Evolutionary conservation across 1,140 invertebrate genomes (phyloP).

Genomic region (Euura lappo): DNA sequence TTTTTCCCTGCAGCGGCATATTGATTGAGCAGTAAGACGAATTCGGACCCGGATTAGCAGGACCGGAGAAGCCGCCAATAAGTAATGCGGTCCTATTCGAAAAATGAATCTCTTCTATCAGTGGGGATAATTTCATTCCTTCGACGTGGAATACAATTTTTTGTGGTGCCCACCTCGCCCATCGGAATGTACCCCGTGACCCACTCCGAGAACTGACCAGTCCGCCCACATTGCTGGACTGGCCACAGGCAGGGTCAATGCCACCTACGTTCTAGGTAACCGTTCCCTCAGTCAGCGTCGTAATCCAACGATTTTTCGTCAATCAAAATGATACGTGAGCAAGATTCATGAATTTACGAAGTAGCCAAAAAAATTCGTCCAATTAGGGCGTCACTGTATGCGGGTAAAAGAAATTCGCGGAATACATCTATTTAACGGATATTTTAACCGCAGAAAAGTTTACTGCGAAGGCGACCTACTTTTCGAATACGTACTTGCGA

Average conservation of each 20-base stretch:
- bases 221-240: conserved; percentile 51
- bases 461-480: no score
- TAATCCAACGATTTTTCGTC: no score
- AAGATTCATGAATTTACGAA: no score
- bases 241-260: conserved; percentile 55
- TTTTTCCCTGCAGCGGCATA: background rate
- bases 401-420: no score
- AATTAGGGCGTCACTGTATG: no score
- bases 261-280: conserved; percentile 22
- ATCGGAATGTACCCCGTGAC: conserved; percentile 42
- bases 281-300: background rate
- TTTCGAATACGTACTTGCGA: no score
- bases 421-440: no score
- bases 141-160: no score
- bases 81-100: background rate
- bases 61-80: background rate
- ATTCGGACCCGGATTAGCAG: background rate
- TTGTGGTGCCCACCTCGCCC: background rate
- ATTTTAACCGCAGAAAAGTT: no score
- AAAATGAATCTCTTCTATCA: background rate
- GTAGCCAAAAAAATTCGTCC: no score
- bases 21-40: no score
- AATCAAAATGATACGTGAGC: no score
- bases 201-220: conserved; percentile 53
- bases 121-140: background rate